Percentiles rank a stretch among this genome's conserved stretches.
Evolutionary conservation across 2,113 vertebrate genomes (phyloP).

Genomic region (Oncorhynchus mykiss): DNA sequence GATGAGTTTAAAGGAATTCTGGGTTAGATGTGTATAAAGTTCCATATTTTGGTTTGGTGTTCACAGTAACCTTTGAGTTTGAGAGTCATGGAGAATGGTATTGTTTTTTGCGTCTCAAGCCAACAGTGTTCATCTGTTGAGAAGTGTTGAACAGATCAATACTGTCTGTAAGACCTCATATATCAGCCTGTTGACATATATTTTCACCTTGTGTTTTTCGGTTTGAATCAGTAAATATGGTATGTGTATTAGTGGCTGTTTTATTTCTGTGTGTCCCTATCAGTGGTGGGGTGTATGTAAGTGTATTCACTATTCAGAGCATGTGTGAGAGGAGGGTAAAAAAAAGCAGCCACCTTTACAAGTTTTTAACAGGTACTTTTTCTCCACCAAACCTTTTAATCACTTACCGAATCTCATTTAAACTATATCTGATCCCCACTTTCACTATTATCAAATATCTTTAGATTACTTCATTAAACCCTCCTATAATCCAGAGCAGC

Average conservation of each 20-base stretch:
- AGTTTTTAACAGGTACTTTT: too few relatives aligned
- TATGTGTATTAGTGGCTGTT: not conserved
- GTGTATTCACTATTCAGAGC: not conserved
- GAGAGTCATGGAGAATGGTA: not conserved
- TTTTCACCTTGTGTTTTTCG: not conserved
- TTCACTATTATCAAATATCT: too few relatives aligned
- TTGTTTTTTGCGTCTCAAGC: not conserved
- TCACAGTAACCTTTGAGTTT: not conserved
- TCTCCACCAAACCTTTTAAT: too few relatives aligned
- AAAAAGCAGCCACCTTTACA: not conserved
- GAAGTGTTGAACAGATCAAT: not conserved
- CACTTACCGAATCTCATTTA: too few relatives aligned
- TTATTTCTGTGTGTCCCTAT: not conserved
- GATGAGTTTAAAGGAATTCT: not conserved
- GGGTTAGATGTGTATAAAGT: not conserved
- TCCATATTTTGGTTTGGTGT: not conserved
- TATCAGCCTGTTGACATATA: not conserved
- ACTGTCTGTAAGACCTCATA: not conserved
- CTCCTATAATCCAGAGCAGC: too few relatives aligned
- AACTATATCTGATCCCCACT: too few relatives aligned
- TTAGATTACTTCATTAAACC: too few relatives aligned
- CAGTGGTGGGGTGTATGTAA: not conserved
- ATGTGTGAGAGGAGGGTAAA: not conserved
- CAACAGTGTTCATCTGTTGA: slow-evolving; percentile 1
- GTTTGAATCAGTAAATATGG: not conserved